A percentile compares a stretch with the other conserved stretches of the same genome.
phyloP scores from a whole-genome alignment of 2,888 invertebrate species.

The Ophioninae sp. region DNA sequence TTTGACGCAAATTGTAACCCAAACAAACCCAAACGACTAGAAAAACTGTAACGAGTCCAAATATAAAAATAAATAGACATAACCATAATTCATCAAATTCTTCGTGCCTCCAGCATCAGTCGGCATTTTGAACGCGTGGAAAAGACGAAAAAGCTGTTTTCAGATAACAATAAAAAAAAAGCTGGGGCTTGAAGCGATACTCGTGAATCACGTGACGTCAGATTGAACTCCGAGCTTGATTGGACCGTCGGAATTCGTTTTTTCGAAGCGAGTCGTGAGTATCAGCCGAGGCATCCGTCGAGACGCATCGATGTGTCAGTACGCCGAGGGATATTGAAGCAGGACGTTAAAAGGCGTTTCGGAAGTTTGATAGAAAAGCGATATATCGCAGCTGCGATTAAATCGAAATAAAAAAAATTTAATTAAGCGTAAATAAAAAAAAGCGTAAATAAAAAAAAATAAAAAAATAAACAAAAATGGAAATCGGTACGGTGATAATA shows the following conservation, averaged over 20 bases:
- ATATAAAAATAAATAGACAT: neutral
- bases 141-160: neutral
- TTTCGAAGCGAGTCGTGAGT: neutral
- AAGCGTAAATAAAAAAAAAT: too few species aligned
- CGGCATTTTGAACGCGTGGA: neutral
- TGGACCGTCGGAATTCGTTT: neutral
- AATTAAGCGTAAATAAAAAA: too few species aligned
- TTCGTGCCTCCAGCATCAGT: neutral
- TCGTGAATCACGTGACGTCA: neutral
- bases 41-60: neutral
- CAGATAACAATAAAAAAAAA: neutral
- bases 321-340: neutral
- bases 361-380: neutral
- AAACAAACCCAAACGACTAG: neutral
- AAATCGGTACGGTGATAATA: conserved; percentile 11
- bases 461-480: too few species aligned
- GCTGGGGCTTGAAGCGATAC: neutral
- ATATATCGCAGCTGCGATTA: neutral
- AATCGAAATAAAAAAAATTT: too few species aligned
- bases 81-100: neutral
- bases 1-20: neutral
- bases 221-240: neutral
- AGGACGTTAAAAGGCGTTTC: neutral
- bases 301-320: neutral
- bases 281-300: neutral